Evolutionary conservation across 2,113 vertebrate species (phyloP), one percentile per base, ranked within the genome.

Genomic region (Pitta sordida): DNA sequence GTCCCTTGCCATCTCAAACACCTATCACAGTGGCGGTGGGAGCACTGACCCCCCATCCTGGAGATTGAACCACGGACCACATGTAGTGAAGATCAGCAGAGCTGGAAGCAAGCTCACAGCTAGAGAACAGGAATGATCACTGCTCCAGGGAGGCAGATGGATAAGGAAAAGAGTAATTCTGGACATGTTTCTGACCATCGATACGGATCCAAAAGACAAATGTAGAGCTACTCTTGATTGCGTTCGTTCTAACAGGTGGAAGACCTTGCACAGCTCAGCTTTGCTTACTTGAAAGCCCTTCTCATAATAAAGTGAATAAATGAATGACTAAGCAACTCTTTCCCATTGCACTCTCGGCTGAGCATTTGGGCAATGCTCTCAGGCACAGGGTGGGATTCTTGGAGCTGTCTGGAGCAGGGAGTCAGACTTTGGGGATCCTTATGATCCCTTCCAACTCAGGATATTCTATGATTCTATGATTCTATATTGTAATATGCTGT

Each of bases 281-380:
- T 56, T 79, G 19, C 41, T 41, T 48, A 36, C 30, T 32, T 74
- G 76, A 79, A 88, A 93, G 17, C 11, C 7, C 13, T 81, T 76
- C 58, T 43, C 23, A 8, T 23, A 27, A 24, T 10, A 37, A 80
- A 88, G 36, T 18, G 64, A 29, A 27, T 8, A 51, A 73, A 86
- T 77, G 3, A 67, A 77, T 74, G 74, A 59, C 59, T 19, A 80
- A 81, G 9, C n/a, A 64, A 7, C 44, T 51, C 34, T 6, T 64
- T 46, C 19, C 15, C 9, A 6, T 10, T 39, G 26, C 2, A 3
- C 7, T n/a, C 26, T 32, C 67, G 4, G 63, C 60, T 0, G 0
- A 44, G 27, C 0, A 0, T 30, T 37, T 58, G 36, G 36, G 13
- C 15, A 26, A 8, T 0, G 0, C 7, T 29, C 10, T 44, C 44